Conservation (phyloP, 2,797 vertebrate species). For the Percopsis omiscomaycus region DNA sequence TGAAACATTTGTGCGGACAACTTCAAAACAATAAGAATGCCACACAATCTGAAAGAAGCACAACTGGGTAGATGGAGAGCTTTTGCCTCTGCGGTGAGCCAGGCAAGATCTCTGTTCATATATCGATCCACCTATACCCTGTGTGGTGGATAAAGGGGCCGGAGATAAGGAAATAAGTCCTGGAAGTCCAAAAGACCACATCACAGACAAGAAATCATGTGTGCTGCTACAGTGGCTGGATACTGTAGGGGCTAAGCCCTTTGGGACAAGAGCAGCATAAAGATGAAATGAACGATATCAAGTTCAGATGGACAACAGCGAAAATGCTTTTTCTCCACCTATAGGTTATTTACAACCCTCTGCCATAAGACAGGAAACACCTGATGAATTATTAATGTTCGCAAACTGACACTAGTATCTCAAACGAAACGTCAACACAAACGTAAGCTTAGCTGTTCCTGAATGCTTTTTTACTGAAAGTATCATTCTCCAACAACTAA, state of each 20-base stretch:
- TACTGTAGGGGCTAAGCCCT: background rate
- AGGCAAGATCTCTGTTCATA: slow-evolving; percentile 7
- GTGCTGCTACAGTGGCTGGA: background rate
- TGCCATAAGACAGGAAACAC: background rate
- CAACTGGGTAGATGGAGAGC: background rate
- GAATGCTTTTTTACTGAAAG: no score
- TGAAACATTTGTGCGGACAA: background rate
- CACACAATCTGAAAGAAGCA: background rate
- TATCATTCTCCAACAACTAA: no score
- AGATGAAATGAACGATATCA: slow-evolving; percentile 18
- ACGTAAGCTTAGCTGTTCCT: no score
- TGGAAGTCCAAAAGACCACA: slow-evolving; percentile 11
- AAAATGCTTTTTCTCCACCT: background rate
- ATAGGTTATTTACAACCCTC: background rate
- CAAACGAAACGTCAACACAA: no score
- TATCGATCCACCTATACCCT: slow-evolving; percentile 16
- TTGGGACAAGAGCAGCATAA: slow-evolving; percentile 7
- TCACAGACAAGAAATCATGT: slow-evolving; percentile 33
- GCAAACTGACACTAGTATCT: background rate
- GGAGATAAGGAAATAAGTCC: slow-evolving; percentile 32
- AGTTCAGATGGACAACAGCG: background rate
- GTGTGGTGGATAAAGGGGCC: slow-evolving; percentile 41
- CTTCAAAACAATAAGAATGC: background rate
- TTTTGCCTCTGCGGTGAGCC: background rate
- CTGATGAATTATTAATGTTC: slow-evolving; percentile 8